These are phyloP conservation scores for Romanogobio albipinnatus DNA, from an alignment of 2,113 vertebrate genomes.

Conservation along the genomic window DNA sequence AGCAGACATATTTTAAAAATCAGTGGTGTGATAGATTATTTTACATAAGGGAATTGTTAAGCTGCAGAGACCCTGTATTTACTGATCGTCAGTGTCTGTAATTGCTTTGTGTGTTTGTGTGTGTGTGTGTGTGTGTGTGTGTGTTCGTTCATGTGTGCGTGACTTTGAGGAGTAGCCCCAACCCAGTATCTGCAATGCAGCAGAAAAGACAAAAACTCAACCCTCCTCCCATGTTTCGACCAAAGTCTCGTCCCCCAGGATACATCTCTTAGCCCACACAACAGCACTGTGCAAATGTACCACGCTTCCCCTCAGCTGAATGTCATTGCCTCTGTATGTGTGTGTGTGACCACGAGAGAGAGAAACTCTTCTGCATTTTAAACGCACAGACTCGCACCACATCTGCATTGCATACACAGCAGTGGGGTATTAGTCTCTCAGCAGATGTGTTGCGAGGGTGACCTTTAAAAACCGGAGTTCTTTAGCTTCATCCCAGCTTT, in stretches of 20 bases:
- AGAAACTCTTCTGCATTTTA: conserved; percentile 44
- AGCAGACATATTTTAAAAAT: neutral
- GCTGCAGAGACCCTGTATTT: conserved; percentile 20
- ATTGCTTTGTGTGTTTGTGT: neutral
- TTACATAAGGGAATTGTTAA: no score
- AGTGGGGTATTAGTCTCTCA: conserved; percentile 43
- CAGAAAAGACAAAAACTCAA: conserved; percentile 67
- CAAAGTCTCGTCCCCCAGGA: conserved; percentile 65
- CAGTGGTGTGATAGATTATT: neutral
- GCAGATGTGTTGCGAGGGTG: conserved; percentile 63
- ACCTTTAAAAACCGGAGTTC: conserved; percentile 62
- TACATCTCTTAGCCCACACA: conserved; percentile 7
- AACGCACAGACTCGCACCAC: conserved; percentile 56
- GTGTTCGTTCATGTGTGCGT: conserved; percentile 53
- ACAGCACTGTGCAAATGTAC: conserved; percentile 33
- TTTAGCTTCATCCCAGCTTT: conserved; percentile 9
- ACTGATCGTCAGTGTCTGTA: conserved; percentile 15
- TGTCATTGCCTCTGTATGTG: conserved; percentile 14
- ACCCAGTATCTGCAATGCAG: conserved; percentile 82
- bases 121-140: conserved; percentile 37
- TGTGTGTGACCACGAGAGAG: conserved; percentile 14
- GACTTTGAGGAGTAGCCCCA: conserved; percentile 75
- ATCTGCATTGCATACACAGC: conserved; percentile 65
- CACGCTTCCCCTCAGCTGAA: conserved; percentile 20
- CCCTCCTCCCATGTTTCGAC: conserved; percentile 62